phyloP scores from a whole-genome alignment of 2,113 vertebrate genomes.

The Microtus pennsylvanicus region DNA sequence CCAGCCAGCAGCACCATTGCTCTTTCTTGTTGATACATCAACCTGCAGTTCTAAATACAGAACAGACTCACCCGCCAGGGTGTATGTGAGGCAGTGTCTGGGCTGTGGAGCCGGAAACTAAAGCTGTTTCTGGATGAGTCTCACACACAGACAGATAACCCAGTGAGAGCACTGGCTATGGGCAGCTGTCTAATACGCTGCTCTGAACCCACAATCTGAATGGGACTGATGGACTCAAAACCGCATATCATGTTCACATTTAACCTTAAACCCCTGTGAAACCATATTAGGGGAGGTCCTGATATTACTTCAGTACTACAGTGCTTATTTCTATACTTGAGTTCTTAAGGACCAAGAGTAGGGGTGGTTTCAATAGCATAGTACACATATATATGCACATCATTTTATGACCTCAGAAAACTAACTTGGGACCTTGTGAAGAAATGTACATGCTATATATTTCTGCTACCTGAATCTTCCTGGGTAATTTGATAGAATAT shows the following conservation, averaged over 20 bases:
- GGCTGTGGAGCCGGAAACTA: constrained; percentile 92
- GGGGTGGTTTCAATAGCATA: neutral
- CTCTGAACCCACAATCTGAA: neutral
- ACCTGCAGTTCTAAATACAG: constrained; percentile 91
- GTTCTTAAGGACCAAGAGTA: neutral
- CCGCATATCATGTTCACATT: neutral
- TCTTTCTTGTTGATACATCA: constrained; percentile 92
- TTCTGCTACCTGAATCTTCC: too few species aligned
- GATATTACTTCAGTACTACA: constrained; percentile 39
- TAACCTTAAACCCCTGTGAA: neutral
- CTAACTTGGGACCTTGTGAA: constrained; percentile 62
- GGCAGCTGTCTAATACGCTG: neutral
- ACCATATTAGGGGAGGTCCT: neutral
- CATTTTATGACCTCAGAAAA: constrained; percentile 32
- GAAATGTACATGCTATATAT: too few species aligned
- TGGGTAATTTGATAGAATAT: too few species aligned
- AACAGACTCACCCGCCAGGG: constrained; percentile 88
- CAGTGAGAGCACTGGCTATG: constrained; percentile 91
- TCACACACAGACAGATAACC: constrained; percentile 88
- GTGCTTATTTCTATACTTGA: constrained; percentile 34
- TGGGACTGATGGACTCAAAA: neutral
- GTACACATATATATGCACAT: neutral
- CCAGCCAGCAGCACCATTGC: constrained; percentile 56
- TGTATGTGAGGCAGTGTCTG: constrained; percentile 92
- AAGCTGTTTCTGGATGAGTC: constrained; percentile 92